Conservation (phyloP, 2,797 vertebrate species). For the Peromyscus aztecus region DNA sequence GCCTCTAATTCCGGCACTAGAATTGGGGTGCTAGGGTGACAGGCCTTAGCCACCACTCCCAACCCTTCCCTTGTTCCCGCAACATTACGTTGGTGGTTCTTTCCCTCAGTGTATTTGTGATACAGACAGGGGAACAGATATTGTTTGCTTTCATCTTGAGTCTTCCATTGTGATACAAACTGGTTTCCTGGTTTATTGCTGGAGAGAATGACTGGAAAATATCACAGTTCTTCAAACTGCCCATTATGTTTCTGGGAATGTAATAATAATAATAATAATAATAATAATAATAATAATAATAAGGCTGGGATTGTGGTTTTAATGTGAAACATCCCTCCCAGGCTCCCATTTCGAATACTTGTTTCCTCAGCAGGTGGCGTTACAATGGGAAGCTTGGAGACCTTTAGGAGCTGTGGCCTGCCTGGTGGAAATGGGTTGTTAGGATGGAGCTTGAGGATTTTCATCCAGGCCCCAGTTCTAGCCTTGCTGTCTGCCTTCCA, state of each 20-base stretch:
- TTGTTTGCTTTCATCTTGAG: not conserved
- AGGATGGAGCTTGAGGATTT: not conserved
- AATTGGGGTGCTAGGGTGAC: not conserved
- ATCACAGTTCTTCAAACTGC: not conserved
- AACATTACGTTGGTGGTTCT: not conserved
- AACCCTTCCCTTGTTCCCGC: not conserved
- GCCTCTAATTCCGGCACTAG: not conserved
- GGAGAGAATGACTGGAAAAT: not conserved
- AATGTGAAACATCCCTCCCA: not conserved
- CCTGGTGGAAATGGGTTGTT: not conserved
- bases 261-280: not conserved
- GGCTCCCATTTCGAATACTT: not conserved
- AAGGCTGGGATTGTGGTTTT: not conserved
- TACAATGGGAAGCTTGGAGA: not conserved
- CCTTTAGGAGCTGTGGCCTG: not conserved
- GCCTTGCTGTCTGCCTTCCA: not conserved
- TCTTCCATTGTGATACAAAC: not conserved
- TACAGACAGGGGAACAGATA: not conserved
- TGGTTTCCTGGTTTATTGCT: not conserved
- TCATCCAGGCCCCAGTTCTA: not conserved
- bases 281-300: no score
- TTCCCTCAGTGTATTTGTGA: not conserved
- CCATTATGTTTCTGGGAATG: not conserved
- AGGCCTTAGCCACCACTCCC: not conserved
- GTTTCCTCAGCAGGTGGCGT: not conserved